Evolutionary conservation across 1,140 invertebrate genomes (phyloP).

Genomic region (Calliphora vicina): DNA sequence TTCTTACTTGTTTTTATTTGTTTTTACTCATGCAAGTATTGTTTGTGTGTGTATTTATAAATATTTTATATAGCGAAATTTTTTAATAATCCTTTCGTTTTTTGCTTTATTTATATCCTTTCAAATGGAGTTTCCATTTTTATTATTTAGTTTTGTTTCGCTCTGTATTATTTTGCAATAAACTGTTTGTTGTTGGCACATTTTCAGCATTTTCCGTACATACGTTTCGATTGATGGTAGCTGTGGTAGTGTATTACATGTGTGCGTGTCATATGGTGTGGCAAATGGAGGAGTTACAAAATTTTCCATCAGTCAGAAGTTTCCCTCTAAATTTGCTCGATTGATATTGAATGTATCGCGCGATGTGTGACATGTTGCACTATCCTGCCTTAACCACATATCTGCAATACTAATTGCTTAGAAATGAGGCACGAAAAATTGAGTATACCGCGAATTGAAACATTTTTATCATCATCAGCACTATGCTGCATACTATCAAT

Average conservation of each 20-base stretch:
- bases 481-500: too few species aligned
- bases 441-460: too few species aligned
- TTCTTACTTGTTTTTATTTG: not conserved
- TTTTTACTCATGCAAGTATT: not conserved
- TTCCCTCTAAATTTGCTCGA: too few species aligned
- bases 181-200: conserved; percentile 27
- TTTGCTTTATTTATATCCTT: not conserved
- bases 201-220: not conserved
- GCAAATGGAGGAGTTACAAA: too few species aligned
- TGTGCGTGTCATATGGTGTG: not conserved
- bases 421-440: too few species aligned
- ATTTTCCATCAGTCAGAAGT: too few species aligned
- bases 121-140: not conserved
- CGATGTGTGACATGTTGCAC: too few species aligned
- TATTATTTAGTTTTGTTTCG: not conserved
- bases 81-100: not conserved
- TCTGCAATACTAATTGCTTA: too few species aligned
- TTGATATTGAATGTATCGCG: too few species aligned
- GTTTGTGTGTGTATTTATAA: not conserved
- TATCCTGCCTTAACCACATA: too few species aligned
- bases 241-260: not conserved
- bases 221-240: not conserved
- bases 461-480: too few species aligned
- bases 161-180: conserved; percentile 13
- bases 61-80: not conserved